A percentile compares a stretch with the other conserved stretches of the same genome.
Conservation (phyloP, 2,888 invertebrate species). For the Netelia fuscicornis region DNA sequence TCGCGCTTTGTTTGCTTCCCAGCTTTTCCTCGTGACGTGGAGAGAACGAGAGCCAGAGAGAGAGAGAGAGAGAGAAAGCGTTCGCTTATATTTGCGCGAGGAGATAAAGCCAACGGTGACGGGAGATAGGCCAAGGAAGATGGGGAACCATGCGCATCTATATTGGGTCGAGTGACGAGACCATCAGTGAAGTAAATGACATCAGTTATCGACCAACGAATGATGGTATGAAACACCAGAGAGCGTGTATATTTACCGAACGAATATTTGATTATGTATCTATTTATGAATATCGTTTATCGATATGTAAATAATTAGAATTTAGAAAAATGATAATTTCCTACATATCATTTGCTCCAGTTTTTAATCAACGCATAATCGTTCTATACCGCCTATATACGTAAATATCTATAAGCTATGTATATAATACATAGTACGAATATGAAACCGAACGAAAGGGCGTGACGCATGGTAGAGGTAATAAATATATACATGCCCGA, state of each 20-base stretch:
- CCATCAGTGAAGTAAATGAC: slow-evolving; percentile 34
- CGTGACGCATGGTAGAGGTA: neutral
- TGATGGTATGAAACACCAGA: neutral
- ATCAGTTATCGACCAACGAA: slow-evolving; percentile 33
- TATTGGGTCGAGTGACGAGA: slow-evolving; percentile 36
- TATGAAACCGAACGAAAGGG: neutral
- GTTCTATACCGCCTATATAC: too few species aligned
- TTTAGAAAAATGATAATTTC: too few species aligned
- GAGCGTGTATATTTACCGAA: neutral
- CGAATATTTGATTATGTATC: neutral
- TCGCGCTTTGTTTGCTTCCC: slow-evolving; percentile 72
- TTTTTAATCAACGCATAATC: too few species aligned
- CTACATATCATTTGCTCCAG: too few species aligned
- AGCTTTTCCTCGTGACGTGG: slow-evolving; percentile 59
- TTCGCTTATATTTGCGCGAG: slow-evolving; percentile 55
- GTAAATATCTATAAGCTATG: too few species aligned
- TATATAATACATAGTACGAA: neutral
- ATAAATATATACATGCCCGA: neutral
- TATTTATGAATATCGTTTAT: neutral
- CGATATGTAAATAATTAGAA: too few species aligned
- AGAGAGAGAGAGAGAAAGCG: slow-evolving; percentile 17
- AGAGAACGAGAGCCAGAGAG: slow-evolving; percentile 36
- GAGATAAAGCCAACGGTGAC: slow-evolving; percentile 47
- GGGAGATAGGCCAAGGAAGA: slow-evolving; percentile 3
- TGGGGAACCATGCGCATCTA: slow-evolving; percentile 24